Evolutionary conservation across 2,113 vertebrate genomes (phyloP), one percentile per base, ranked within the genome.

Genomic region (Perccottus glenii): DNA sequence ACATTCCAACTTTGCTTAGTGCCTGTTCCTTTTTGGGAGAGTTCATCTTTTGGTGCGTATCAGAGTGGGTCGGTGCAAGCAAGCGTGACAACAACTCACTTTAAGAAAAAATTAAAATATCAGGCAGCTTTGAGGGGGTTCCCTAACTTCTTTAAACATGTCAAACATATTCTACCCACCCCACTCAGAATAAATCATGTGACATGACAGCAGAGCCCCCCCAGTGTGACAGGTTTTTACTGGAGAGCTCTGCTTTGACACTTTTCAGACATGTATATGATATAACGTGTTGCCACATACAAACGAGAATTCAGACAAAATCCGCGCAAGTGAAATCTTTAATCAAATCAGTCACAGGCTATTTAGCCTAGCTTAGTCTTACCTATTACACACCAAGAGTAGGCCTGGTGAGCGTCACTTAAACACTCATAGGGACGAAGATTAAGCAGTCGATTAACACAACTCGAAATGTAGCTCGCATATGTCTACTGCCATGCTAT

Each of bases 1-100:
- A 88, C 90, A 91, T 88, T 90, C 90, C 88, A 90, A 89, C 89
- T 92, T 89, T 81, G 73, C 75, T 67, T 84, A 85, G 82, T 73
- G 86, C 86, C 76, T 73, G 79, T 64, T 65, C 77, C 78, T 78
- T 89, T 90, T 88, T 73, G 74, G 74, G 60, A 81, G 80, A 89
- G 82, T 90, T 90, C 70, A 90, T 89, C 87, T 90, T 88, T 78
- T 80, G 82, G 65, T 49, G 73, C 80, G 76, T 61, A 84, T 81
- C 70, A 79, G 72, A 86, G 82, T 32, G 79, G 55, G 75, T 75
- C 69, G 46, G 78, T 60, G 80, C 82, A 80, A 70, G 84, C 83
- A 78, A 75, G 86, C 79, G 85, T 83, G 86, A 88, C 86, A 83
- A 87, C 83, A 83, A 82, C 84, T 84, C 84, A 78, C 73, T 85